Conservation (phyloP, 2,888 invertebrate genomes). For the Penaeus monodon region DNA sequence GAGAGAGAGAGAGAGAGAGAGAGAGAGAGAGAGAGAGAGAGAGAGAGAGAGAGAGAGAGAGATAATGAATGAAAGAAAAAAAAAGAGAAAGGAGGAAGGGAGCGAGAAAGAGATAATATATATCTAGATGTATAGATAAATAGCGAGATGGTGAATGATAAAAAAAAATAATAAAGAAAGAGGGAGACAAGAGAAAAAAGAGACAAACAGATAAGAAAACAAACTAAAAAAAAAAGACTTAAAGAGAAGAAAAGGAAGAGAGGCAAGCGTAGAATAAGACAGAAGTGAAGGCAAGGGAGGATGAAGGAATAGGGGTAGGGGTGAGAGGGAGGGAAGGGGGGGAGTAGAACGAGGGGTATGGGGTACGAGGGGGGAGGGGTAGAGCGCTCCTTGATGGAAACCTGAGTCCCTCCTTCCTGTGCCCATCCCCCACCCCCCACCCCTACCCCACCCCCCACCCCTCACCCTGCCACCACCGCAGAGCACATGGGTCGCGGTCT, state of each 20-base stretch:
- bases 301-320: background rate
- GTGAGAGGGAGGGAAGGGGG: background rate
- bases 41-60: conserved; percentile 26
- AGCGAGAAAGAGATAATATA: background rate
- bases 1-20: background rate
- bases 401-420: no score
- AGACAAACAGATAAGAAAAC: no score
- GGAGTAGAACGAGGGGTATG: background rate
- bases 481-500: background rate
- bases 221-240: no score
- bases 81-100: background rate
- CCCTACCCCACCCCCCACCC: no score
- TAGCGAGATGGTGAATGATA: background rate
- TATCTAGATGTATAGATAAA: background rate
- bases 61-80: background rate
- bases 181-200: no score
- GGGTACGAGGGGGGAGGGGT: background rate
- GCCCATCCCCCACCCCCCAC: no score
- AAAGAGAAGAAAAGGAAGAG: background rate
- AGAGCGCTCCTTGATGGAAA: background rate
- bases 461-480: background rate
- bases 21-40: conserved; percentile 1
- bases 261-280: background rate
- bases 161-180: no score
- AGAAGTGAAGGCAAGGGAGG: background rate